Evolutionary conservation across 2,113 vertebrate genomes (phyloP), one percentile per base, ranked within the genome.

Genomic region (Grammomys surdaster): DNA sequence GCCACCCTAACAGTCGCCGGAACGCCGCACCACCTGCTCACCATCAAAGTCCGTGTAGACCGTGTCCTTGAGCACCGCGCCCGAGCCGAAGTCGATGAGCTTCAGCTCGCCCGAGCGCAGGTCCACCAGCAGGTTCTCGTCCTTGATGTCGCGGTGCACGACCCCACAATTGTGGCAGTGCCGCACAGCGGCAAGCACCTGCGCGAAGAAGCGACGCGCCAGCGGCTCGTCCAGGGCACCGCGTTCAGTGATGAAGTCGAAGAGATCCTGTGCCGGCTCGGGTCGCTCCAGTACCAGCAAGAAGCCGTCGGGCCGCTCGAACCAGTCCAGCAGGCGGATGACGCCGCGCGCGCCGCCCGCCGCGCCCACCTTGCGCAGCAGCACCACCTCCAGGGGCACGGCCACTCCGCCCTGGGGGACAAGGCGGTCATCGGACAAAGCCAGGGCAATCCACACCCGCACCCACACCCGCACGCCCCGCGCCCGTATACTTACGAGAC

Each of bases 1-100:
- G 75, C 24, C 75, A 65, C 0, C 90, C 51, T 75, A 67, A 93
- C 93, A 81, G 85, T 11, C 80, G 76, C 77, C 43, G 5, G 43
- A 67, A 69, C 31, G 63, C 43, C 65, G 2, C 22, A 69, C 51
- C 36, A 1, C 65, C 54, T 7, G n/a, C 99, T 95, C 98, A 99
- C 99, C 99, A 22, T 99, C 99, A 56, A 99, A 99, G 97, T 99
- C 99, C 0, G 99, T 99, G 98, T 99, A 99, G 82, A 99, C 99
- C 0, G 99, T 99, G 99, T 99, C 99, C 99, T 99, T 99, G 98
- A 99, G 99, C 82, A 99, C 98, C 26, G 99, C 99, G 91, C 99
- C 99, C 0, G 99, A 99, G 90, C 99, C 99, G 94, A 99, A 99
- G 98, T 99, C 99, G 89, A 99, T 99, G 89, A 99, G 99, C 98